Base-by-base conservation (phyloP, 2,113 vertebrate genomes). In the Calidris pugnax region DNA sequence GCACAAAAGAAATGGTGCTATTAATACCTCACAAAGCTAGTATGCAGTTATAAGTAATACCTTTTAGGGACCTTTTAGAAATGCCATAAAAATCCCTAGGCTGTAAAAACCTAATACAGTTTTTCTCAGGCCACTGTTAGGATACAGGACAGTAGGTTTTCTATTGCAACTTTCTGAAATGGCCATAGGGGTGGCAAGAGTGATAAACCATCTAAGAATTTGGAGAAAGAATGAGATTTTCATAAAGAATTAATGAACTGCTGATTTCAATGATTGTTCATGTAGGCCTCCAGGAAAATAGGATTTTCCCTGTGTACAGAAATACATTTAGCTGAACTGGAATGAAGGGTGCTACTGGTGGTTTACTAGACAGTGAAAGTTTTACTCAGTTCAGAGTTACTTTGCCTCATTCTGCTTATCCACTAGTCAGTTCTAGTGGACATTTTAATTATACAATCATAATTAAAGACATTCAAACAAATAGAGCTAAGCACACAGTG, bases 21-120 rank as follows among this genome's bases (percentile, higher is more conserved):
- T 66, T 95, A 93, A 87, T 89, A 75, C 66, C 56, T 84, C 45
- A 87, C 53, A 89, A 90, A 92, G 69, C 57, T 92, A 80, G 39
- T 56, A 68, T 30, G 68, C 14, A 64, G 73, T 45, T 62, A 11
- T 68, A 75, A 81, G 35, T 84, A 88, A 87, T 53, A 94, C 14
- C 56, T 96, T 91, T 80, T 14, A 83, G 87, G 17, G 53, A 80
- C 14, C 67, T 90, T 87, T 85, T 23, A 53, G 85, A 94, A 93
- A 93, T n/a, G 27, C 22, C 90, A 18, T 23, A 72, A 89, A 94
- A 95, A 90, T 69, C 41, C 43, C 33, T 37, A n/a, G 24, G 48
- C 47, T 86, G 5, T 39, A 88, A 90, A 76, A 93, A 85, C 13
- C 37, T 50, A 17, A 50, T 12, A 37, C 1, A 7, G 1, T 45